Evolutionary conservation across 2,113 vertebrate genomes (phyloP).

Genomic region (Megaleporinus macrocephalus): DNA sequence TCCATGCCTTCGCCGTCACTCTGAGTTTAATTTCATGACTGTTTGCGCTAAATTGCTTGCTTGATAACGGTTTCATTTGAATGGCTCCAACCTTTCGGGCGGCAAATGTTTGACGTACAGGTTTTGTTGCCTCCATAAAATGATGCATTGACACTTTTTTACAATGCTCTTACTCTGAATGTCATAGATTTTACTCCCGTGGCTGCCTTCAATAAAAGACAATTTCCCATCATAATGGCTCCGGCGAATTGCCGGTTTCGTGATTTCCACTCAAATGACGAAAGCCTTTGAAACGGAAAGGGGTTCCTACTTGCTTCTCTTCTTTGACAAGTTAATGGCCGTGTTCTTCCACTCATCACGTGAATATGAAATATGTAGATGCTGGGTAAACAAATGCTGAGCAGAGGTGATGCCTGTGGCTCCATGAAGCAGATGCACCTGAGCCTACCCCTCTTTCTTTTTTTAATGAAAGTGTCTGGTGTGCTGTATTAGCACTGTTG

Average conservation of each 20-base stretch:
- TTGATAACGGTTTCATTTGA: conserved; percentile 12
- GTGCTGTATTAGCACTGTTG: too few species aligned
- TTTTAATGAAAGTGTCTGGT: background rate
- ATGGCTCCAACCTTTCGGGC: background rate
- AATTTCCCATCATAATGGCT: background rate
- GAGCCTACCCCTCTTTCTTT: too few species aligned
- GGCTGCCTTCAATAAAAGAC: conserved; percentile 9
- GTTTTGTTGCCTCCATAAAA: background rate
- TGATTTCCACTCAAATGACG: background rate
- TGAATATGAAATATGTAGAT: too few species aligned
- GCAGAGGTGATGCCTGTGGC: background rate
- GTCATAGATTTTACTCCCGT: background rate
- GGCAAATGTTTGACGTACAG: background rate
- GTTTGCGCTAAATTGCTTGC: background rate
- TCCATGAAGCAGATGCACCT: background rate
- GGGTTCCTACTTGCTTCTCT: background rate
- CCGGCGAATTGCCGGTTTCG: background rate
- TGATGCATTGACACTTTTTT: background rate
- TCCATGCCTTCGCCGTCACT: conserved; percentile 1
- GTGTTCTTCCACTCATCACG: background rate
- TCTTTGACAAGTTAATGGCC: background rate
- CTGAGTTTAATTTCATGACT: background rate
- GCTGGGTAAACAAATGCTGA: background rate
- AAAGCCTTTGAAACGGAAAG: background rate
- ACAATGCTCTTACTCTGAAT: background rate